Conservation (phyloP, 1,140 invertebrate species). For the Wiebesia pumilae region DNA sequence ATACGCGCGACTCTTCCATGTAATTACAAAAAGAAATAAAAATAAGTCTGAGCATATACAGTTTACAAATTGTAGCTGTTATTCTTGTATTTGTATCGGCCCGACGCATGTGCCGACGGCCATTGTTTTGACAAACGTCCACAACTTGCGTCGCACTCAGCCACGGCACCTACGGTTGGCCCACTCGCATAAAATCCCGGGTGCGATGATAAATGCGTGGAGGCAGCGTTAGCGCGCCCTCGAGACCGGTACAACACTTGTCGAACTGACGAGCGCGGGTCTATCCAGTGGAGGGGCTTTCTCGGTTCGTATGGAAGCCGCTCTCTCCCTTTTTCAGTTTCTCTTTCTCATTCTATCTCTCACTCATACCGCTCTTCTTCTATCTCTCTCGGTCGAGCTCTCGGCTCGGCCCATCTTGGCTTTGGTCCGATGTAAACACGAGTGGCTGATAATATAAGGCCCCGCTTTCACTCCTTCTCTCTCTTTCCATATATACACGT, state of each 20-base stretch:
- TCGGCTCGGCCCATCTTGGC: slow-evolving; percentile 49
- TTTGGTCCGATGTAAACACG: slow-evolving; percentile 67
- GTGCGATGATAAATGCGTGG: neutral
- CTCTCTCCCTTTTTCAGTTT: slow-evolving; percentile 23
- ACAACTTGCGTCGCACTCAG: neutral
- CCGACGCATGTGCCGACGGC: neutral
- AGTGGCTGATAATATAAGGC: slow-evolving; percentile 69
- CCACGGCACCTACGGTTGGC: neutral
- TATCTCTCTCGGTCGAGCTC: neutral
- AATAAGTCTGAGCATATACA: too few species aligned
- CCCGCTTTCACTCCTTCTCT: slow-evolving; percentile 27
- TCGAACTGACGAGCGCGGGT: neutral
- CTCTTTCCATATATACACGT: too few species aligned
- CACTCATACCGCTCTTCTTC: slow-evolving; percentile 13
- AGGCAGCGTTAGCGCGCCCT: neutral
- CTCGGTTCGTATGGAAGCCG: slow-evolving; percentile 31
- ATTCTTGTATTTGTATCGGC: too few species aligned
- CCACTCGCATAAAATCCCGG: neutral
- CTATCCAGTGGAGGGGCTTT: neutral
- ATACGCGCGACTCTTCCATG: too few species aligned
- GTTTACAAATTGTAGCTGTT: too few species aligned
- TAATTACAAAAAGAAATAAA: too few species aligned
- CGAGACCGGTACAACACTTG: slow-evolving; percentile 21
- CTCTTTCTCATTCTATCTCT: slow-evolving; percentile 12
- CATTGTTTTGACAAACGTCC: neutral